Evolutionary conservation across 2,113 vertebrate species (phyloP).

Genomic region (Muntiacus muntjak): DNA sequence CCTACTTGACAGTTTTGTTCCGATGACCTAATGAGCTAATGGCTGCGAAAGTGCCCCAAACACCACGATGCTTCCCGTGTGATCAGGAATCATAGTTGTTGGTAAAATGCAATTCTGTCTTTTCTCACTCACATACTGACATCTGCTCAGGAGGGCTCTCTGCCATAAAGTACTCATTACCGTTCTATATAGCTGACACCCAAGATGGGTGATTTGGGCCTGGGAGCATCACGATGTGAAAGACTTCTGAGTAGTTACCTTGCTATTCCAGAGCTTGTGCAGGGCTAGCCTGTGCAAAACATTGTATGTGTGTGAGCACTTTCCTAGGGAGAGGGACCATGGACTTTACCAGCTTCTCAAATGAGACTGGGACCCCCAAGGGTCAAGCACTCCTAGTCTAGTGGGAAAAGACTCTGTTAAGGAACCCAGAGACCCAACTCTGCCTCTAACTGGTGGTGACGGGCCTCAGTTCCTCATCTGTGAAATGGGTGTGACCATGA

Average conservation of each 20-base stretch:
- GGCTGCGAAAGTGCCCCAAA: not conserved
- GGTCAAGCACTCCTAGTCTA: not conserved
- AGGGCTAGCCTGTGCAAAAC: not conserved
- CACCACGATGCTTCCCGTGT: rapidly evolving
- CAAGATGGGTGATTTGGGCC: rapidly evolving
- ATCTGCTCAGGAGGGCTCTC: not conserved
- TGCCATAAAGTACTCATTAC: rapidly evolving
- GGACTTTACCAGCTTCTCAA: not conserved
- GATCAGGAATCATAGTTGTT: rapidly evolving
- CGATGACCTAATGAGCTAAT: not conserved
- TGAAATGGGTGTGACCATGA: not conserved
- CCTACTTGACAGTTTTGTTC: not conserved
- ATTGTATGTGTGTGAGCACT: too few relatives aligned
- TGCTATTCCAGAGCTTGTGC: not conserved
- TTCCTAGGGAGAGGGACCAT: not conserved
- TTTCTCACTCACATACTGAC: not conserved
- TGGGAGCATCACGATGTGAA: too few relatives aligned
- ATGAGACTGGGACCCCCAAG: not conserved
- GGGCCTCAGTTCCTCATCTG: not conserved
- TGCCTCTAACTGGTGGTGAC: not conserved
- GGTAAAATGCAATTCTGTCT: not conserved
- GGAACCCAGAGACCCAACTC: not conserved
- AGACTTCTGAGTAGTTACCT: too few relatives aligned
- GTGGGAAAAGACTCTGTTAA: not conserved
- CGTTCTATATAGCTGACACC: too few relatives aligned